Conservation (phyloP, 2,888 invertebrate genomes). For the Lasiommata megera region DNA sequence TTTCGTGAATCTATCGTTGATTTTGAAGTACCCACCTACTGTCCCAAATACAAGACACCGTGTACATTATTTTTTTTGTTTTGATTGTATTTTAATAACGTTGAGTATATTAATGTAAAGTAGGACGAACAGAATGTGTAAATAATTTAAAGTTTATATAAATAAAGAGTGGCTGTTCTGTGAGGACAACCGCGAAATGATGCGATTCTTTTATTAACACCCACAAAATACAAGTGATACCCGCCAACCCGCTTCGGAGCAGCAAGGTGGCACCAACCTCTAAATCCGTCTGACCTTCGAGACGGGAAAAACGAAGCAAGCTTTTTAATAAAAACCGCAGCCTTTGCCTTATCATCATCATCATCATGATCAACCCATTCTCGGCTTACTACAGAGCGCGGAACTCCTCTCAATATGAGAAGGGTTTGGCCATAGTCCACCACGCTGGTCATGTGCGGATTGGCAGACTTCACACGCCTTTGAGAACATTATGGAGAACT, state of each 20-base stretch:
- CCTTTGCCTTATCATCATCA: neutral
- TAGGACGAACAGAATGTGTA: slow-evolving; percentile 77
- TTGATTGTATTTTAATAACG: slow-evolving; percentile 80
- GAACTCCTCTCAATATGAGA: no score
- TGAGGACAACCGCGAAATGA: slow-evolving; percentile 60
- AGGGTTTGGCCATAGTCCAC: no score
- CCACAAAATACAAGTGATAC: neutral
- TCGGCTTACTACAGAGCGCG: no score
- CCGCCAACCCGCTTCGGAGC: no score
- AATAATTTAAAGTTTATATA: slow-evolving; percentile 81
- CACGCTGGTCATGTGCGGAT: no score
- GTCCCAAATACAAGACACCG: neutral
- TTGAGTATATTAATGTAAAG: slow-evolving; percentile 79
- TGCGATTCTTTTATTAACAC: slow-evolving; percentile 23
- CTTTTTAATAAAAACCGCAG: no score
- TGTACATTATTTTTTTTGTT: slow-evolving; percentile 63
- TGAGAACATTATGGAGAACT: no score
- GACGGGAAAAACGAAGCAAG: no score
- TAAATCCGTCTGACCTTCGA: no score
- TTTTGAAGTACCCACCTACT: neutral
- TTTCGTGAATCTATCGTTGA: neutral
- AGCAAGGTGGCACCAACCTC: no score
- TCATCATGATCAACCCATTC: no score
- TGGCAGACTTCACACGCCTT: no score
- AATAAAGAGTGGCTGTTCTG: slow-evolving; percentile 77